Conservation (phyloP, 2,888 invertebrate genomes). For the Mesorhabditis belari region DNA sequence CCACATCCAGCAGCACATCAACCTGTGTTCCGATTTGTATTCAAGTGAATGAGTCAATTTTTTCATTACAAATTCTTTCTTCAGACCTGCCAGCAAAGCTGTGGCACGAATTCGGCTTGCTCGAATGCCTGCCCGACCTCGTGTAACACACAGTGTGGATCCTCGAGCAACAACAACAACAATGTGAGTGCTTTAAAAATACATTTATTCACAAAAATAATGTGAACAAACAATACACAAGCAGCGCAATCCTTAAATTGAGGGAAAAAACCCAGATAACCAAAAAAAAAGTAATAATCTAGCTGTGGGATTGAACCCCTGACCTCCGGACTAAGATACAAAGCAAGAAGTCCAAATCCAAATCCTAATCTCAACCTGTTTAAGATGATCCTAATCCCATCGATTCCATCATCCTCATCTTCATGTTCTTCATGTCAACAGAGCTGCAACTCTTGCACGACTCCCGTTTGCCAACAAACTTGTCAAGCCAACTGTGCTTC, state of each 20-base stretch:
- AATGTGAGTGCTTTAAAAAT: not conserved
- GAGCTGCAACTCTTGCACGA: not conserved
- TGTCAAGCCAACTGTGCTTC: not conserved
- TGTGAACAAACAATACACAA: no score
- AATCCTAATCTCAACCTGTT: not conserved
- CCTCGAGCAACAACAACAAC: not conserved
- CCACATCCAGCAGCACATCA: slow-evolving; percentile 8
- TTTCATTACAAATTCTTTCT: not conserved
- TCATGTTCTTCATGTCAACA: not conserved
- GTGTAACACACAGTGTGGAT: not conserved
- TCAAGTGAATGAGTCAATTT: not conserved
- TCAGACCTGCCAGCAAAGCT: not conserved
- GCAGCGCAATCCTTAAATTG: no score
- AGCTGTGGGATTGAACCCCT: not conserved
- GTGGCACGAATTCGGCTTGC: not conserved
- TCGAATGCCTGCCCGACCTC: not conserved
- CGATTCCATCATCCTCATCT: not conserved
- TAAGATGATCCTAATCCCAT: not conserved
- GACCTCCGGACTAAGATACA: no score
- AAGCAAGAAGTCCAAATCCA: not conserved
- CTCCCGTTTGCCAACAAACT: not conserved
- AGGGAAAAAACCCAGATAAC: no score
- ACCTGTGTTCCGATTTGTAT: not conserved
- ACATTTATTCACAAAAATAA: no score
- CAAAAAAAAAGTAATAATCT: no score